Evolutionary conservation across 2,797 vertebrate species (phyloP).

Genomic region (Trichosurus vulpecula): DNA sequence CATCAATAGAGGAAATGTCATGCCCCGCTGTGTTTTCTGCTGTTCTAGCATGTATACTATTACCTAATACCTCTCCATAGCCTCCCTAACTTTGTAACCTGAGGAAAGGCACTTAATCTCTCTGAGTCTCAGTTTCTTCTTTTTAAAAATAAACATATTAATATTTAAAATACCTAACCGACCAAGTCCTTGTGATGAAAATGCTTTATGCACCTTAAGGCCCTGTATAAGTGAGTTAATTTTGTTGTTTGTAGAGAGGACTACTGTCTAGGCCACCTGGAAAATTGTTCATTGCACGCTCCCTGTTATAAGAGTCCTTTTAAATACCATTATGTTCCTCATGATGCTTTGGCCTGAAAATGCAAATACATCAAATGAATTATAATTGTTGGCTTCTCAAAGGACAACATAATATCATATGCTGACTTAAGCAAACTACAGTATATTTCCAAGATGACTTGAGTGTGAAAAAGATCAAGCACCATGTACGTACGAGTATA

Average conservation of each 20-base stretch:
- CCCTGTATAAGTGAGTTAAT: neutral
- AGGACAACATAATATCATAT: neutral
- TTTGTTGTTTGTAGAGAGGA: neutral
- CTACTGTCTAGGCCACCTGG: neutral
- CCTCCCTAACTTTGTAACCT: neutral
- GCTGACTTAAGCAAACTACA: neutral
- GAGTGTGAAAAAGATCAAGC: neutral
- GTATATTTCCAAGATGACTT: neutral
- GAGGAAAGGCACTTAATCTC: neutral
- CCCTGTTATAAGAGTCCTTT: neutral
- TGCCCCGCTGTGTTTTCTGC: no score
- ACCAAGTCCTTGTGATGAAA: neutral
- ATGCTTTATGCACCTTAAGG: neutral
- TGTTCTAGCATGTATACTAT: neutral
- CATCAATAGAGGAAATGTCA: no score
- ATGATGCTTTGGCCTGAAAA: neutral
- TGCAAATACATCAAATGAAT: neutral
- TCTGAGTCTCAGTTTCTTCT: neutral
- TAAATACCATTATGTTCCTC: neutral
- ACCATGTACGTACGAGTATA: neutral
- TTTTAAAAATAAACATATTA: neutral
- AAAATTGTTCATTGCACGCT: neutral
- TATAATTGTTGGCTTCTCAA: neutral
- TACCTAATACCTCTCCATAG: neutral
- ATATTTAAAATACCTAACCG: neutral